Conservation (phyloP, 2,888 invertebrate species). For the Phortica magna region DNA sequence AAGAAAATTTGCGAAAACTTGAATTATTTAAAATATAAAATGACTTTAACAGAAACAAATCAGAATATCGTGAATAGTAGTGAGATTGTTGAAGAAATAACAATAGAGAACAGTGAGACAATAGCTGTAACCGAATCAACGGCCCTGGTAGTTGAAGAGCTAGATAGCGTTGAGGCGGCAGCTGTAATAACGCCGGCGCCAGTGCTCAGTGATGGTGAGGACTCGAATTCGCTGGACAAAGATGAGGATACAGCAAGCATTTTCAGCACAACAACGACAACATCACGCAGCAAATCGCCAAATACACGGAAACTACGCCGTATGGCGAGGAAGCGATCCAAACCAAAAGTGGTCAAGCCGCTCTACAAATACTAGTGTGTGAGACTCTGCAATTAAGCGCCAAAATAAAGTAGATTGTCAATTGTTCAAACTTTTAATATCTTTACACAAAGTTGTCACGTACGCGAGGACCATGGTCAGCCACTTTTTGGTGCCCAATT, state of each 20-base stretch:
- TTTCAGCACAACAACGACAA: conserved; percentile 89
- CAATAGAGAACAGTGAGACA: not conserved
- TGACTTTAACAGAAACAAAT: conserved; percentile 17
- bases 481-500: conserved; percentile 96
- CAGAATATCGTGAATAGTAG: not conserved
- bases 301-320: conserved; percentile 82
- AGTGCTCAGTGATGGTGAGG: conserved; percentile 51
- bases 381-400: not conserved
- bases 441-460: conserved; percentile 82
- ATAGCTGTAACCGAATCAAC: not conserved
- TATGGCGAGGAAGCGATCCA: conserved; percentile 80
- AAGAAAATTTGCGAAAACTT: not conserved
- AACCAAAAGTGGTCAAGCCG: conserved; percentile 83
- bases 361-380: conserved; percentile 82
- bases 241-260: conserved; percentile 87
- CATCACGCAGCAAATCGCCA: conserved; percentile 89
- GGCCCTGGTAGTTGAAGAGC: not conserved
- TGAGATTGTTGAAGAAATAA: not conserved
- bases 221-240: conserved; percentile 59
- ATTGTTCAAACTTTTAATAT: not conserved
- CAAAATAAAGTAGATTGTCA: no score
- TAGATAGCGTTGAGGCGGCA: not conserved
- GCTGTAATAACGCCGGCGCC: conserved; percentile 5
- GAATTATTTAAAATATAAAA: not conserved
- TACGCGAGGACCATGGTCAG: conserved; percentile 95